phyloP scores from a whole-genome alignment of 2,888 invertebrate genomes.

The Ophonus ardosiacus region DNA sequence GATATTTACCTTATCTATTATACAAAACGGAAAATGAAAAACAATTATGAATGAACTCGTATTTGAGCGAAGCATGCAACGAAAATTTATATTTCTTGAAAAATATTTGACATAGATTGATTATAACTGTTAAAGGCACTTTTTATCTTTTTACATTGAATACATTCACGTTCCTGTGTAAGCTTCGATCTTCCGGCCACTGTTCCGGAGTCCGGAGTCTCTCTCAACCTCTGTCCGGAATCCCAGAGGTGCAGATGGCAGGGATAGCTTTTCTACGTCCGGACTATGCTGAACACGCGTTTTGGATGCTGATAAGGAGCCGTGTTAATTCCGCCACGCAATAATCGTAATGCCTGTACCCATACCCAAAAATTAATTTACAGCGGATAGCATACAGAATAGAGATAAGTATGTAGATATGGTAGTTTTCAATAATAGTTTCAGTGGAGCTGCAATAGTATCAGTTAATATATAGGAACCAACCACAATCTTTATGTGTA shows the following conservation, averaged over 20 bases:
- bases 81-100: neutral
- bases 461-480: neutral
- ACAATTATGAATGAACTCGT: too few species aligned
- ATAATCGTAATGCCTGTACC: neutral
- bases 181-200: neutral
- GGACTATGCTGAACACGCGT: constrained; percentile 41
- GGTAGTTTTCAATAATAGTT: neutral
- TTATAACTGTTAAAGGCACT: neutral
- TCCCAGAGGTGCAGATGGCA: constrained; percentile 7
- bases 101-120: neutral
- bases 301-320: constrained; percentile 30
- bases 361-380: neutral
- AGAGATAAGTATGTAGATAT: neutral
- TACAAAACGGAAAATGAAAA: too few species aligned
- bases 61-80: neutral
- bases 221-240: neutral
- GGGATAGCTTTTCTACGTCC: neutral
- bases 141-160: too few species aligned
- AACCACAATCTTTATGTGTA: too few species aligned
- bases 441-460: neutral
- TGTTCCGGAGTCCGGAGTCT: neutral
- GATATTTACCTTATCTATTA: too few species aligned
- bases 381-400: neutral
- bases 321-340: constrained; percentile 16
- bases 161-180: neutral